Percentiles rank a stretch among this genome's conserved stretches.
These are phyloP conservation scores for Pocillopora meandrina DNA, from an alignment of 92 coral and sea anemone genomes.

Conservation along the genomic window DNA sequence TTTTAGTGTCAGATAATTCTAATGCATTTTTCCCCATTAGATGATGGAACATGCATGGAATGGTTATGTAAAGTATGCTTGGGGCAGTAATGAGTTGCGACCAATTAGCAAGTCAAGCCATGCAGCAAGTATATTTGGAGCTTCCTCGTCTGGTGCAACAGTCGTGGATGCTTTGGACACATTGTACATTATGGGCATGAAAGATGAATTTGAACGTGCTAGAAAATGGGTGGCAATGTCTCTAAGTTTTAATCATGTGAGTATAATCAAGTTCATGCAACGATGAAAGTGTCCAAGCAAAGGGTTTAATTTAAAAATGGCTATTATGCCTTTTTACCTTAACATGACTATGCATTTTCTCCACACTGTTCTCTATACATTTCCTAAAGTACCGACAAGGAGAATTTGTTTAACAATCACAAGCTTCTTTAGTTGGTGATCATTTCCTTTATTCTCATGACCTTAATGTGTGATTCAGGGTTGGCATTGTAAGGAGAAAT, in stretches of 20 bases:
- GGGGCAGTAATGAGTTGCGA: slow-evolving; percentile 93
- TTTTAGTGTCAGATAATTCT: neutral
- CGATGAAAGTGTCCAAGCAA: neutral
- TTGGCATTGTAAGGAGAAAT: too few species aligned
- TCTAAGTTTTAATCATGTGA: slow-evolving; percentile 83
- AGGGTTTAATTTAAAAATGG: neutral
- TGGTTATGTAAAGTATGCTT: slow-evolving; percentile 88
- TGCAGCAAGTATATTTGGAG: slow-evolving; percentile 90
- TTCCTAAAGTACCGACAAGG: too few species aligned
- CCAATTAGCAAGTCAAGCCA: slow-evolving; percentile 95
- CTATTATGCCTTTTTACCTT: neutral
- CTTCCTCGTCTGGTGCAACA: slow-evolving; percentile 92
- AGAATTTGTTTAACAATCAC: too few species aligned
- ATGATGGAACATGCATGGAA: slow-evolving; percentile 99
- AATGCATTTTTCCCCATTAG: slow-evolving; percentile 43
- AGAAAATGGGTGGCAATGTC: slow-evolving; percentile 90
- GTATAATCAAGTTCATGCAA: neutral
- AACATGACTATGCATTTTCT: too few species aligned
- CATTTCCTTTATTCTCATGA: too few species aligned
- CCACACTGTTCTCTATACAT: too few species aligned
- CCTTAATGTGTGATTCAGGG: too few species aligned
- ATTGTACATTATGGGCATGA: slow-evolving; percentile 86
- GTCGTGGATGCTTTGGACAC: slow-evolving; percentile 94
- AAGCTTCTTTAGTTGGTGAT: too few species aligned
- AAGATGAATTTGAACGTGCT: slow-evolving; percentile 92